A percentile compares a stretch with the other conserved stretches of the same genome.
Evolutionary conservation across 1,140 invertebrate genomes (phyloP).

Genomic region (Globodera ellingtonae): DNA sequence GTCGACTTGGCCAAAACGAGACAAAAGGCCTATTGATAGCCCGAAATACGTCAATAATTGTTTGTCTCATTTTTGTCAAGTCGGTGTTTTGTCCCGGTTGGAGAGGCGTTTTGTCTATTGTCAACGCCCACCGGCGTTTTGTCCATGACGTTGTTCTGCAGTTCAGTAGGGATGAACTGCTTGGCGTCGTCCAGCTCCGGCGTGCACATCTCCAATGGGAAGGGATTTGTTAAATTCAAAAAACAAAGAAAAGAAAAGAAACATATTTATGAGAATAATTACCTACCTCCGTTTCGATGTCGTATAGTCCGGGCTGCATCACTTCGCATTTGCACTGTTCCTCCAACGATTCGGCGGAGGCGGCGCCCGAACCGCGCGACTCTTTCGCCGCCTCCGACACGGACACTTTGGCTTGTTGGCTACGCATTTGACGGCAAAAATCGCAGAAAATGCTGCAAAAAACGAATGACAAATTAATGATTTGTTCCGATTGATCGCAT

Average conservation of each 20-base stretch:
- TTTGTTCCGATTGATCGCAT: no score
- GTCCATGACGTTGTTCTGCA: slow-evolving; percentile 64
- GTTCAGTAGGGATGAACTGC: slow-evolving; percentile 63
- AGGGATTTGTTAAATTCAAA: no score
- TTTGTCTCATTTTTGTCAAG: neutral
- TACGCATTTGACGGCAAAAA: slow-evolving; percentile 64
- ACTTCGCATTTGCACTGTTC: slow-evolving; percentile 54
- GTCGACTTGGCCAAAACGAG: no score
- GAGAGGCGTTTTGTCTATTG: neutral
- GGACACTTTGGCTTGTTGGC: slow-evolving; percentile 50
- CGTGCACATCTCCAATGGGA: slow-evolving; percentile 58
- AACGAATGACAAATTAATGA: slow-evolving; percentile 8
- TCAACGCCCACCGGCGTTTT: slow-evolving; percentile 57
- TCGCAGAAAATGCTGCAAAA: slow-evolving; percentile 63
- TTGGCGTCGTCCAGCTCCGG: slow-evolving; percentile 65
- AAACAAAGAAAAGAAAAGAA: no score
- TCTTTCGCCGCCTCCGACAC: slow-evolving; percentile 39
- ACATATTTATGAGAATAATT: no score
- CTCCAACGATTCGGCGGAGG: slow-evolving; percentile 38
- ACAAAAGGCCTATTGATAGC: no score
- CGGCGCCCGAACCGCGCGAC: neutral
- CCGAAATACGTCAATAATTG: no score
- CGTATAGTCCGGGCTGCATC: slow-evolving; percentile 61
- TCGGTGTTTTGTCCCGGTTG: neutral
- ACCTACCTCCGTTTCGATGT: slow-evolving; percentile 57